Base-by-base conservation (phyloP, 2,888 invertebrate species). In the Spilarctia lutea region DNA sequence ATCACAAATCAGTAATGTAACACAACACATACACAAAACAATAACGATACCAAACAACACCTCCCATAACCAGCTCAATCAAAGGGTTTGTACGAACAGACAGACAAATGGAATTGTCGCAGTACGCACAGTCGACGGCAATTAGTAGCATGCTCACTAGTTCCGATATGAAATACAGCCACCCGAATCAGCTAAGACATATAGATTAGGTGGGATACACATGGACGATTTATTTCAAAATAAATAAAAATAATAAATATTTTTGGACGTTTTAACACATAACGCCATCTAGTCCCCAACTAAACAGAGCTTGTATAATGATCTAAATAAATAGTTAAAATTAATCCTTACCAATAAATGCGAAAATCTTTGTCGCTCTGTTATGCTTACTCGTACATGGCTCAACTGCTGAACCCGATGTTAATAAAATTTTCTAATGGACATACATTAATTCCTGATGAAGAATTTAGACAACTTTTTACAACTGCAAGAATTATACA, bases 151-250 rank as follows among this genome's bases (percentile, higher is more conserved):
- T 85, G 88, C 88, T 88, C 90, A 88, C 87, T 88, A 91, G 89
- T 89, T 90, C 82, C 93, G 91, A 93, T 94, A 94, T 94, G 95
- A 95, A 93, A 94, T 94, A 94, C 94, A 91, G 91, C 89, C 86
- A 85, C 86, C 84, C 88, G 90, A 89, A 93, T 94, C 93, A 90
- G 88, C 91, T 88, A 94, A 94, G 94, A 94, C 94, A 92, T 91
- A 93, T 93, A 93, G 91, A 92, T 93, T 92, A 91, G 90, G 85
- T 68, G 45, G 3, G 78, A 71, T 79, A 91, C 92, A 93, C 82
- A 94, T 92, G 79, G 88, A 56, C 81, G 75, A 75, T 68, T 70
- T 39, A 85, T 71, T 71, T 30, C 4, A 63, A 63, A 30, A 18
- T 60, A 24, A 3, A n/a, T n/a, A n/a, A n/a, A n/a, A n/a, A n/a